phyloP scores from a whole-genome alignment of 2,113 vertebrate species.

The Sinosuthora webbiana region DNA sequence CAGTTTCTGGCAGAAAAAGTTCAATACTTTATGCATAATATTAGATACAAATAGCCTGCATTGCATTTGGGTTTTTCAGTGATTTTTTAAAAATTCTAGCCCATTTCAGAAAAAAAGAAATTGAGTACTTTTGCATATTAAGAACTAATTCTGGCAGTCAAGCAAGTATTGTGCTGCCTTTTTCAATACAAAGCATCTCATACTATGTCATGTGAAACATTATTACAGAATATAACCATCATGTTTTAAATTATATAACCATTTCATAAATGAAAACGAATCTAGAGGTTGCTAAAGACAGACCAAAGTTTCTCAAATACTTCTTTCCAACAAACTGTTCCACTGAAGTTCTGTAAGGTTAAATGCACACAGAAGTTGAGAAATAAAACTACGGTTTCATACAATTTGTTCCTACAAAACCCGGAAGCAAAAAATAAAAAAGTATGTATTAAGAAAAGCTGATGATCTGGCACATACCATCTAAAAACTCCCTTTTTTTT shows the following conservation, averaged over 20 bases:
- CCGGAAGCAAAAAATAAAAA: not conserved
- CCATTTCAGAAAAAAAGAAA: not conserved
- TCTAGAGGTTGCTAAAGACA: not conserved
- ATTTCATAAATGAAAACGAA: not conserved
- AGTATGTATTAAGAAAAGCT: not conserved
- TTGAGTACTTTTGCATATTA: not conserved
- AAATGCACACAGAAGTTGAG: not conserved
- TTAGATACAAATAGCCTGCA: not conserved
- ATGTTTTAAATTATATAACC: not conserved
- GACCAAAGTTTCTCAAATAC: not conserved
- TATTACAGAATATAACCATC: not conserved
- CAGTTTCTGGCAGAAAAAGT: not conserved
- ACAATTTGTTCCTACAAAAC: not conserved
- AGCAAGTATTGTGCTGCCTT: not conserved
- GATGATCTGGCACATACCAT: not conserved
- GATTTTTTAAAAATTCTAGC: not conserved
- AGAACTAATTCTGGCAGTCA: not conserved
- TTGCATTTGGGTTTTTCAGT: rapidly evolving
- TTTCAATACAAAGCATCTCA: not conserved
- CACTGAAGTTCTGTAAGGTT: not conserved
- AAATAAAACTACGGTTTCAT: not conserved
- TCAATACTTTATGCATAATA: not conserved
- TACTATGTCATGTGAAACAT: not conserved
- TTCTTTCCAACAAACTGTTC: not conserved
- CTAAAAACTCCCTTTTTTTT: not conserved